Evolutionary conservation across 1,140 invertebrate species (phyloP), one percentile per base, ranked within the genome.

Genomic region (Trichogramma pretiosum): DNA sequence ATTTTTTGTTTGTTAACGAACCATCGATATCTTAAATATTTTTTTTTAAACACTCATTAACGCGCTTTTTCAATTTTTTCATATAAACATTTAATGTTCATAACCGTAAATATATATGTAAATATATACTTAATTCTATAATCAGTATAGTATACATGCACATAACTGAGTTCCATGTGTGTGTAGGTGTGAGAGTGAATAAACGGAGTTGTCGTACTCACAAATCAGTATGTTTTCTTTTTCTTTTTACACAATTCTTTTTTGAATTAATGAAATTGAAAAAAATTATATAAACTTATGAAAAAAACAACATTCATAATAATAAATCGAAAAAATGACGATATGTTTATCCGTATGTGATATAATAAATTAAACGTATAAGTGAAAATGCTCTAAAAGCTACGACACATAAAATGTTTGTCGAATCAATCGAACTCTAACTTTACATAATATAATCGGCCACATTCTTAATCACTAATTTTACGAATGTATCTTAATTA

Each of bases 41-140:
- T n/a, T n/a, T n/a, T 44, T 33, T 52, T 45, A 56, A 48, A 54
- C 48, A 54, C 53, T 50, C 37, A n/a, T 51, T 53, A 51, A 46
- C 56, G 46, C 24, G 11, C 48, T 50, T 44, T 50, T 47, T 46
- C 48, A 47, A 42, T 23, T 39, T 45, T 33, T 21, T 36, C 16
- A 5, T 18, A 18, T 17, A 36, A 18, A 8, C 40, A 46, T 28
- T 52, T 35, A 43, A 48, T 48, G 47, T 39, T 16, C 30, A 46
- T 30, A 46, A 24, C 7, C 19, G 23, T 16, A 35, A 3, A 18
- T 17, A 35, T 19, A 16, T 14, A 8, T 14, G 17, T 34, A 34
- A n/a, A 34, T 34, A 34, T 34, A 34, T 9, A 34, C 17, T 34
- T n/a, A 34, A n/a, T n/a, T 11, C 33, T 14, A 34, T 34, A 34